Evolutionary conservation across 2,797 vertebrate genomes (phyloP), one percentile per base, ranked within the genome.

Genomic region (Phalloptychus januarius): DNA sequence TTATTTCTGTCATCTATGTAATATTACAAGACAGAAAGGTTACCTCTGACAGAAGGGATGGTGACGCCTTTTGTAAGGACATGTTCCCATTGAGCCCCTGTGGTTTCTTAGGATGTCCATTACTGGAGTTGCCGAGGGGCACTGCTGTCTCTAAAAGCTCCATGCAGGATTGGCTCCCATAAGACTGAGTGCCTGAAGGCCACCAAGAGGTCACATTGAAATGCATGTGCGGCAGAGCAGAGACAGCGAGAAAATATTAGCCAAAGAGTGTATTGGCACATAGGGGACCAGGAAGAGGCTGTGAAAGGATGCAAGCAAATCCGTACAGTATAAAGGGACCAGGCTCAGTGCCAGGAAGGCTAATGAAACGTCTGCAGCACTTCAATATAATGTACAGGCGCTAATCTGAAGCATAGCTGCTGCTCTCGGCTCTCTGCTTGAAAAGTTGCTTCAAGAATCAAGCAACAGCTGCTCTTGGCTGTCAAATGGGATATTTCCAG

Each of bases 91-190:
- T n/a, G 50, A 81, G 69, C 54, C 80, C 79, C 78, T 36, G 86
- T 80, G 85, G 85, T 85, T 89, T 88, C 82, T 79, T 75, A 67
- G 89, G 77, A 84, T 86, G 75, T 92, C 89, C 88, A 92, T 94
- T 93, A 94, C 87, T 71, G 44, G 71, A 77, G 82, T 86, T 86
- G 90, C 90, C 89, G 1, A 44, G 67, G 40, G 91, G 90, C 79
- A 85, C 31, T 48, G 74, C 33, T 70, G 83, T 75, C 85, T 82
- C 90, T 92, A 90, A 94, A 92, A 93, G 92, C 92, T 81, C 72
- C 69, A 25, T 69, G 77, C 85, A 71, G 85, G 86, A 89, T 83
- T 78, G 31, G 72, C 75, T 87, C 84, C 87, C 86, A 80, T 85
- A 83, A 86, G 86, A 74, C 83, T 15, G 79, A 50, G 77, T 72